Evolutionary conservation across 2,113 vertebrate genomes (phyloP), one percentile per base, ranked within the genome.

Genomic region (Brachyhypopomus gauderio): DNA sequence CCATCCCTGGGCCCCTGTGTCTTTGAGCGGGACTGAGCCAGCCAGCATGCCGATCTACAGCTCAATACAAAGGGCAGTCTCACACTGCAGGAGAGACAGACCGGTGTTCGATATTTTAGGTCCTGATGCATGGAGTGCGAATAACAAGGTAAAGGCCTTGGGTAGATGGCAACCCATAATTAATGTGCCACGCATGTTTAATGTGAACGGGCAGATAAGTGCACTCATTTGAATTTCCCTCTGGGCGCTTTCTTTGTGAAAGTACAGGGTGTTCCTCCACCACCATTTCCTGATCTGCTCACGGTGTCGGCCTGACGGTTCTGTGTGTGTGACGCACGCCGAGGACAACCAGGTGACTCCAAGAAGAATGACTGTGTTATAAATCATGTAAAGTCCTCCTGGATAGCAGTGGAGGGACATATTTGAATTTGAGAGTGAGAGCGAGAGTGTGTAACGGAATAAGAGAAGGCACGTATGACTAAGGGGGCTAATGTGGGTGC

Each of bases 81-180:
- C 74, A 80, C 72, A 83, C 36, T 19, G 77, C 41, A 20, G 38
- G 76, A 72, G 72, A 59, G 34, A 66, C 64, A 74, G 20, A n/a
- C 70, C 8, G 19, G 23, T 25, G 23, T 34, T 41, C 41, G 3
- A 36, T 38, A 52, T 75, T 62, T 62, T 19, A 34, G 73, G 56
- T 36, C 58, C 58, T 82, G 74, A 66, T 79, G 27, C 63, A 82
- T 59, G 75, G 52, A 67, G 72, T 74, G 38, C 20, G 64, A 70
- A 70, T 83, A 81, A 81, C 62, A 45, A 81, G 58, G 81, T 72
- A 77, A 34, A 58, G 52, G 45, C 66, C 38, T 36, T 48, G 55
- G 59, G 59, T 60, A 83, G 81, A 75, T 83, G 78, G 69, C 69
- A 67, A 63, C 38, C 45, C 45, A 52, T 83, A 63, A 52, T 85